Percentiles rank a stretch among this genome's conserved stretches.
Evolutionary conservation across 2,797 vertebrate genomes (phyloP).

Genomic region (Sparidentex hasta): DNA sequence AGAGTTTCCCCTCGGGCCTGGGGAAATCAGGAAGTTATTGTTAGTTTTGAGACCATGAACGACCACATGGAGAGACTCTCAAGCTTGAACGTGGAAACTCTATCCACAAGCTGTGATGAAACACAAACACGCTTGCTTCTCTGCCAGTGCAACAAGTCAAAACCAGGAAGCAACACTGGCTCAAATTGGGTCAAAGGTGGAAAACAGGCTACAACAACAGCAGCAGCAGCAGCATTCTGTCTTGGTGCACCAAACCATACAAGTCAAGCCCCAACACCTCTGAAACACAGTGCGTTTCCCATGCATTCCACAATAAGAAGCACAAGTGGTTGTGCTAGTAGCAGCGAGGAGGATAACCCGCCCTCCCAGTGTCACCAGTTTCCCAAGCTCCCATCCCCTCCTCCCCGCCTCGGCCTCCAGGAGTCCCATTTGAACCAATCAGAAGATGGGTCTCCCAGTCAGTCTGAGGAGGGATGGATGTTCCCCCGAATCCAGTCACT

Average conservation of each 20-base stretch:
- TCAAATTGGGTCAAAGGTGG: constrained; percentile 48
- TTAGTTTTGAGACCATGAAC: constrained; percentile 79
- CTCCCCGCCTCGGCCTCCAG: constrained; percentile 19
- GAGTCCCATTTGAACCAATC: constrained; percentile 63
- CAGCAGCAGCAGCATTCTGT: background rate
- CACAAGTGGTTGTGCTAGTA: background rate
- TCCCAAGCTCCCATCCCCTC: constrained; percentile 33
- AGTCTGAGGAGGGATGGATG: constrained; percentile 8
- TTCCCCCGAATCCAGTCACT: constrained; percentile 28
- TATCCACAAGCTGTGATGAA: constrained; percentile 46
- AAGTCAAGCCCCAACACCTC: constrained; percentile 33
- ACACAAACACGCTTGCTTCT: constrained; percentile 57
- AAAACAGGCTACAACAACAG: constrained; percentile 32
- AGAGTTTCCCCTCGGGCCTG: constrained; percentile 9
- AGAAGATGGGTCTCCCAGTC: constrained; percentile 75
- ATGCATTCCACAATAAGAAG: constrained; percentile 38
- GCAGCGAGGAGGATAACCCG: constrained; percentile 49
- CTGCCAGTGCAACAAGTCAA: constrained; percentile 4
- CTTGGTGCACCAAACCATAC: constrained; percentile 15
- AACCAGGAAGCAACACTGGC: constrained; percentile 21
- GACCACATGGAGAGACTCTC: constrained; percentile 78
- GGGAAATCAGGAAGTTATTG: constrained; percentile 58
- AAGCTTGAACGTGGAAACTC: constrained; percentile 37
- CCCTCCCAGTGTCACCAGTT: constrained; percentile 49
- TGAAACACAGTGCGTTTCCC: constrained; percentile 15